Conservation (phyloP, 1,140 invertebrate species). For the Laupala kohalensis region DNA sequence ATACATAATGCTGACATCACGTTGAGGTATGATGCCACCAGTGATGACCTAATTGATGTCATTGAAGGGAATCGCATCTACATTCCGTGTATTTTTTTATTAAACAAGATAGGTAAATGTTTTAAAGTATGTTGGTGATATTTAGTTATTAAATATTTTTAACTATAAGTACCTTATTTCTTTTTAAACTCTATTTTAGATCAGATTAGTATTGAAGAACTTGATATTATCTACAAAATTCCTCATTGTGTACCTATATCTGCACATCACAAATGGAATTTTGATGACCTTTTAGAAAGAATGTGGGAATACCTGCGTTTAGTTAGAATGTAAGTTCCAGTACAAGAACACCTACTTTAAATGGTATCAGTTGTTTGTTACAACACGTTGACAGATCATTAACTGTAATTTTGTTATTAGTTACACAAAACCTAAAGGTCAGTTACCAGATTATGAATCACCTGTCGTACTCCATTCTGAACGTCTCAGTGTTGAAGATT, state of each 20-base stretch:
- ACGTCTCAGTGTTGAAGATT: conserved; percentile 83
- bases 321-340: conserved; percentile 70
- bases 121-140: not conserved
- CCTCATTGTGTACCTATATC: conserved; percentile 99
- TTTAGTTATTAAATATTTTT: not conserved
- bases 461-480: conserved; percentile 91
- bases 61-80: conserved; percentile 98
- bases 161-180: not conserved
- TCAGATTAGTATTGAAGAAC: conserved; percentile 89
- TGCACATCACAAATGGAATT: conserved; percentile 99
- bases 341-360: not conserved
- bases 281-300: conserved; percentile 96
- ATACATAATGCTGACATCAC: conserved; percentile 98
- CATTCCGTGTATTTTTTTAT: conserved; percentile 93
- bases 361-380: not conserved
- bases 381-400: not conserved
- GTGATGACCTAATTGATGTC: conserved; percentile 96
- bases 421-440: conserved; percentile 98
- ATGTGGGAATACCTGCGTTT: conserved; percentile 98
- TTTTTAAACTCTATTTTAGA: conserved; percentile 36
- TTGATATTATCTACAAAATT: conserved; percentile 98
- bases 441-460: conserved; percentile 92
- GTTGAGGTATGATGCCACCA: conserved; percentile 85
- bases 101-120: conserved; percentile 88
- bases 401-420: conserved; percentile 28